These are phyloP conservation scores for Carposina sasakii DNA, from an alignment of 1,140 invertebrate species.

Conservation along the genomic window DNA sequence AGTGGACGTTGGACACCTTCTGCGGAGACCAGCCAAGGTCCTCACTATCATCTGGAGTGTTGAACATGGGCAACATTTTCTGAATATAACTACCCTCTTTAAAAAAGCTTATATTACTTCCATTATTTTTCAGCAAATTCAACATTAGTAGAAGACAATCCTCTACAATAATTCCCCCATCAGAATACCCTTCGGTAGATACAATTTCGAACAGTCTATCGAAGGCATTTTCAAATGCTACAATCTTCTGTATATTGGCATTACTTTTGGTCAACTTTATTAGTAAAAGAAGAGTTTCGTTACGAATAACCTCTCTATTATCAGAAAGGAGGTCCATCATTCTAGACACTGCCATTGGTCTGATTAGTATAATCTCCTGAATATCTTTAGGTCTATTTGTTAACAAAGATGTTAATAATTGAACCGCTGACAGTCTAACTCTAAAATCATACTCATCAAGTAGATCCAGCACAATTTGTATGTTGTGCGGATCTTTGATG, in stretches of 20 bases:
- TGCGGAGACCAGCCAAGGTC: conserved; percentile 93
- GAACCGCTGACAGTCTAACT: conserved; percentile 90
- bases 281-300: conserved; percentile 94
- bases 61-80: conserved; percentile 90
- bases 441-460: conserved; percentile 97
- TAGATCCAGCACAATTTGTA: conserved; percentile 87
- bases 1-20: conserved; percentile 95
- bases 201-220: conserved; percentile 97
- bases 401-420: conserved; percentile 87
- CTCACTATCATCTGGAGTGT: conserved; percentile 79
- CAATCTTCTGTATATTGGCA: conserved; percentile 99
- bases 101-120: conserved; percentile 99
- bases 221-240: conserved; percentile 99
- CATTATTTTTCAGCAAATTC: conserved; percentile 95
- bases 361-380: conserved; percentile 95
- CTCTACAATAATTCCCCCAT: conserved; percentile 98
- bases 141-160: conserved; percentile 97
- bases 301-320: conserved; percentile 95
- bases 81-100: conserved; percentile 98
- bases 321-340: conserved; percentile 97
- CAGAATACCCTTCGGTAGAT: conserved; percentile 90
- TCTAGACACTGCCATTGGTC: conserved; percentile 98
- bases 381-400: conserved; percentile 91
- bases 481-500: conserved; percentile 92
- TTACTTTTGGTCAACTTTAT: conserved; percentile 96